Evolutionary conservation across 2,888 invertebrate genomes (phyloP).

Genomic region (Hedychridium roseum): DNA sequence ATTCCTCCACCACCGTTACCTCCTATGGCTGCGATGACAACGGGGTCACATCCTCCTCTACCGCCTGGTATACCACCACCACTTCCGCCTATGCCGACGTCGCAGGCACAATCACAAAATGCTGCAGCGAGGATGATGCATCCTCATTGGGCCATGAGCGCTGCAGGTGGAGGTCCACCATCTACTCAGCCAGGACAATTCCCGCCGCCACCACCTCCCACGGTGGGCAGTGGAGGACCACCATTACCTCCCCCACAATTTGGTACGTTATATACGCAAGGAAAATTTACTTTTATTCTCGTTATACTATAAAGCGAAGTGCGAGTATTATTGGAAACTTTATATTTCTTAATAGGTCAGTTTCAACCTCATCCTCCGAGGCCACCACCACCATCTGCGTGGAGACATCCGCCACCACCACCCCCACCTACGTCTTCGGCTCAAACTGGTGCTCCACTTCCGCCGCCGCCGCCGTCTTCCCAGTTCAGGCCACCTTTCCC

Average conservation of each 20-base stretch:
- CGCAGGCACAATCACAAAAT: constrained; percentile 61
- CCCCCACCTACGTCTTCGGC: constrained; percentile 63
- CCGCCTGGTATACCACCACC: constrained; percentile 74
- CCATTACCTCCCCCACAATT: constrained; percentile 53
- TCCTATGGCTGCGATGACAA: constrained; percentile 67
- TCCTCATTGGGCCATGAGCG: constrained; percentile 58
- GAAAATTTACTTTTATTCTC: too few species aligned
- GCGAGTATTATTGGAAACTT: too few species aligned
- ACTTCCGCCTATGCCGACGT: constrained; percentile 68
- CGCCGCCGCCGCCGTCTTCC: constrained; percentile 69
- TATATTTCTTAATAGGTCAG: too few species aligned
- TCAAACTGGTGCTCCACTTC: constrained; percentile 67
- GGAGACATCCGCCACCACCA: constrained; percentile 74
- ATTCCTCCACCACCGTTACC: constrained; percentile 75
- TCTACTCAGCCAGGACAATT: constrained; percentile 63
- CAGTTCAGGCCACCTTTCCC: constrained; percentile 68
- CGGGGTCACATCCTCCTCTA: constrained; percentile 68
- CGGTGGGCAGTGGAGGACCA: constrained; percentile 58
- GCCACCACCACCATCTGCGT: constrained; percentile 74
- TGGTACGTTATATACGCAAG: too few species aligned
- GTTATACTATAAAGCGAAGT: too few species aligned
- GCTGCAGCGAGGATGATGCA: constrained; percentile 60
- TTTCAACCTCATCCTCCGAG: constrained; percentile 60
- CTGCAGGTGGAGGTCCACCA: constrained; percentile 57
- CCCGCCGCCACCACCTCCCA: constrained; percentile 69